Evolutionary conservation across 2,888 invertebrate genomes (phyloP).

Genomic region (Polyommatus icarus): DNA sequence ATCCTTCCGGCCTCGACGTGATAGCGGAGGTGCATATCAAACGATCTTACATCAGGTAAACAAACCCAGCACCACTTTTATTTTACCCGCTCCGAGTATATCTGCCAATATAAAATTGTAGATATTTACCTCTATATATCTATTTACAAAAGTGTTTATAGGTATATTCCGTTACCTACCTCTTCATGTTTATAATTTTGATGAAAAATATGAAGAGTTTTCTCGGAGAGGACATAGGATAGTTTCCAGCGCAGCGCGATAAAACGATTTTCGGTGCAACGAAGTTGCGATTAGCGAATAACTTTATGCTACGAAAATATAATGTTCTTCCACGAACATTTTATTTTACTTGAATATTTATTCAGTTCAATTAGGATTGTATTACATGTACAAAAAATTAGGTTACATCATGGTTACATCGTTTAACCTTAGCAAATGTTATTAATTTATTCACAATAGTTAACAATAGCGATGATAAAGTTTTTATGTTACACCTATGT

Average conservation of each 20-base stretch:
- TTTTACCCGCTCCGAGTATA: neutral
- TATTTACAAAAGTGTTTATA: too few relatives aligned
- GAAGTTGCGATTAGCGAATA: too few relatives aligned
- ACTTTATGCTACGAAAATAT: too few relatives aligned
- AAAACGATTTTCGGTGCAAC: too few relatives aligned
- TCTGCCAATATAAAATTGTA: neutral
- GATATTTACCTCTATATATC: neutral
- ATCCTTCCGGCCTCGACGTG: conserved; percentile 9
- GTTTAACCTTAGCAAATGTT: neutral
- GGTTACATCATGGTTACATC: neutral
- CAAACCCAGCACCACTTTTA: conserved; percentile 1
- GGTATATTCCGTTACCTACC: too few relatives aligned
- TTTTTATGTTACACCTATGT: neutral
- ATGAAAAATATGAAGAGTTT: too few relatives aligned
- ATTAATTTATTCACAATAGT: neutral
- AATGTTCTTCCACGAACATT: too few relatives aligned
- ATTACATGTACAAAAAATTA: neutral
- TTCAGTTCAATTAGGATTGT: too few relatives aligned
- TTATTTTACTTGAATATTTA: too few relatives aligned
- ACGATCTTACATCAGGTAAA: conserved; percentile 12
- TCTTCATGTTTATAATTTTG: too few relatives aligned
- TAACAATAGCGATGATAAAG: neutral
- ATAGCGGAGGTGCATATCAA: conserved; percentile 15
- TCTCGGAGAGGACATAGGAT: too few relatives aligned
- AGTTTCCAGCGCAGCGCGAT: too few relatives aligned